Evolutionary conservation across 2,113 vertebrate species (phyloP), one percentile per base, ranked within the genome.

Genomic region (Pterophyllum scalare): DNA sequence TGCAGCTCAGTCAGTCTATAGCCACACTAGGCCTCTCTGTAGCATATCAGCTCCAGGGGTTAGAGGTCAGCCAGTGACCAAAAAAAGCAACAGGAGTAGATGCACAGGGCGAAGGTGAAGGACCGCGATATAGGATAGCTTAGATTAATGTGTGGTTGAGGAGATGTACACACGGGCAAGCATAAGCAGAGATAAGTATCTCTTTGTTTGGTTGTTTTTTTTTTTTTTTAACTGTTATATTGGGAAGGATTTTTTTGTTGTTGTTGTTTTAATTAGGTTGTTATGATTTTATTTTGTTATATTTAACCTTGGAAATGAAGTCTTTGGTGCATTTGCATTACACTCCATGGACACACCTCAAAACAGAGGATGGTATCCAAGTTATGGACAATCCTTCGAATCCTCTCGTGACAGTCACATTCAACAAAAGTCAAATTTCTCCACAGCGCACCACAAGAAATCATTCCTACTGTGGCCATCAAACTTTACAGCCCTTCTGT

Each of bases 1-100:
- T 77, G 82, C 82, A 74, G 79, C n/a, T 57, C 79, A 38, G 74
- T 38, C 62, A 7, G 77, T 74, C 77, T 28, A 81, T 83, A 76
- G 75, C 80, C 76, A 75, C 85, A 89, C 59, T 82, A 59, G 4
- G 61, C 80, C 49, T 79, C 85, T 79, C 85, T 35, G 77, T 15
- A n/a, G 82, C 86, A 46, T 46, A 62, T 83, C 70, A 81, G 84
- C 87, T 58, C 13, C 64, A 20, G 15, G 22, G 86, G 86, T 90
- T 84, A 86, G 64, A 87, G 92, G 89, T 93, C 87, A 76, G 62
- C 56, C 22, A 2, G 43, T 17, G 56, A 87, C 60, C 76, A 85
- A 85, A 89, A 78, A 80, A 87, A 70, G 78, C 40, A 83, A 40
- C 77, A 83, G 82, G 43, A 57, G 75, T 10, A 52, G 43, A 72